Evolutionary conservation across 1,140 invertebrate genomes (phyloP).

Genomic region (Ceratosolen solmsi): DNA sequence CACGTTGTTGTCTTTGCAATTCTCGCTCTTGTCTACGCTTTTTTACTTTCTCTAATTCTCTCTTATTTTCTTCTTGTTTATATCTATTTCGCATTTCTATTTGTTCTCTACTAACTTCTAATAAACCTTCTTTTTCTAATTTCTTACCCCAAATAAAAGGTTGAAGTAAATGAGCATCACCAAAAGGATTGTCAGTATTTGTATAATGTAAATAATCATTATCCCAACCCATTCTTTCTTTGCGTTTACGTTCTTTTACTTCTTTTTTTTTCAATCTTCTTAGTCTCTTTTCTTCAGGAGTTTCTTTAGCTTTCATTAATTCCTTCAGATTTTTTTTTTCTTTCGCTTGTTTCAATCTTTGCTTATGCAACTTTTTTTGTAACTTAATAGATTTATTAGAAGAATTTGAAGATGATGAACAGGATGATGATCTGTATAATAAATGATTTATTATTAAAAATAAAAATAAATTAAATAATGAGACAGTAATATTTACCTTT

Average conservation of each 20-base stretch:
- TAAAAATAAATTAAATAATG: slow-evolving; percentile 6
- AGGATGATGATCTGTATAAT: slow-evolving; percentile 50
- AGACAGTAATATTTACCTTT: slow-evolving; percentile 52
- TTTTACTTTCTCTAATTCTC: slow-evolving; percentile 93
- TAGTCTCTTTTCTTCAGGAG: slow-evolving; percentile 93
- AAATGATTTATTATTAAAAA: slow-evolving; percentile 29
- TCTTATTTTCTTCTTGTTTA: slow-evolving; percentile 93
- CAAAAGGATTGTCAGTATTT: slow-evolving; percentile 98
- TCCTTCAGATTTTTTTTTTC: slow-evolving; percentile 86
- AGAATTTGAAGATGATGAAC: slow-evolving; percentile 58
- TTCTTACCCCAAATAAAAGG: slow-evolving; percentile 99
- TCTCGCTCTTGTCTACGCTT: slow-evolving; percentile 92
- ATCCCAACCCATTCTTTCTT: slow-evolving; percentile 96
- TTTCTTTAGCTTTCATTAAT: slow-evolving; percentile 90
- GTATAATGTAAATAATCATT: slow-evolving; percentile 97
- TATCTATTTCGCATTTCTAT: slow-evolving; percentile 88
- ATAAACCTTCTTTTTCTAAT: slow-evolving; percentile 93
- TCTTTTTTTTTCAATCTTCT: slow-evolving; percentile 92
- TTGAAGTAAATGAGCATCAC: slow-evolving; percentile 92
- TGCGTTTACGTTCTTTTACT: slow-evolving; percentile 89
- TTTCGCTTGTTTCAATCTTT: slow-evolving; percentile 78
- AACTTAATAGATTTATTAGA: slow-evolving; percentile 80
- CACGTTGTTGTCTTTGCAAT: slow-evolving; percentile 88
- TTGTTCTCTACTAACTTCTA: slow-evolving; percentile 85
- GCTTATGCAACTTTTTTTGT: slow-evolving; percentile 81